Evolutionary conservation across 92 coral and sea anemone species (phyloP), one percentile per base, ranked within the genome.

Genomic region (Phymanthus crucifer): DNA sequence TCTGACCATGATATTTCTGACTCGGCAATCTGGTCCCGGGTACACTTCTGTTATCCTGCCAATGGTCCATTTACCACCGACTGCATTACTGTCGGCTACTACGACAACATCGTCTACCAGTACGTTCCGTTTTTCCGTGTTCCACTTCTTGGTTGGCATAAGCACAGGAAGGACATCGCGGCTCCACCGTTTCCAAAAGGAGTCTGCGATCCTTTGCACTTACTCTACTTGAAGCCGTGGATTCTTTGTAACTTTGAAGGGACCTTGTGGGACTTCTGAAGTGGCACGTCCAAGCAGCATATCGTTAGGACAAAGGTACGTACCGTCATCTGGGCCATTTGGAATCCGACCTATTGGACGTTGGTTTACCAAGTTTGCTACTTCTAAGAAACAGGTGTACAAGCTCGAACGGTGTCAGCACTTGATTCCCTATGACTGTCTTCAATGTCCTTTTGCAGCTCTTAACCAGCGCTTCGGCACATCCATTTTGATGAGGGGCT

Each of bases 171-270:
- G 65, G 2, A 85, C 82, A 40, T 86, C 86, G 9, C 78, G 77
- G 32, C 74, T 47, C 87, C 87, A 87, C 57, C 87, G 46, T 56
- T 73, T 70, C 87, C 87, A 87, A 57, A 87, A 87, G 21, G 87
- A 87, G n/a, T 87, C 84, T 35, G 76, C 90, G 38, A 87, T 87
- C 38, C 46, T 81, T 61, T 86, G 90, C 5, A 86, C 87, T 47
- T 80, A 85, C 27, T 85, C 89, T 17, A 85, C 86, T 6, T 81
- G 80, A 47, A 66, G 78, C 52, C 75, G 3, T 23, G 43, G 43
- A 38, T 38, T 38, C 4, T 9, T 38, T 38, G 43, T 38, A 3
- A 3, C 43, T 38, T 38, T 38, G 43, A 38, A 38, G 3, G 43
- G 43, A 8, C 43, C 43, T 9, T 38, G 43, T 38, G 43, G 43